These are phyloP conservation scores for Micrastur ruficollis DNA, from an alignment of 2,797 vertebrate species.

Conservation along the genomic window DNA sequence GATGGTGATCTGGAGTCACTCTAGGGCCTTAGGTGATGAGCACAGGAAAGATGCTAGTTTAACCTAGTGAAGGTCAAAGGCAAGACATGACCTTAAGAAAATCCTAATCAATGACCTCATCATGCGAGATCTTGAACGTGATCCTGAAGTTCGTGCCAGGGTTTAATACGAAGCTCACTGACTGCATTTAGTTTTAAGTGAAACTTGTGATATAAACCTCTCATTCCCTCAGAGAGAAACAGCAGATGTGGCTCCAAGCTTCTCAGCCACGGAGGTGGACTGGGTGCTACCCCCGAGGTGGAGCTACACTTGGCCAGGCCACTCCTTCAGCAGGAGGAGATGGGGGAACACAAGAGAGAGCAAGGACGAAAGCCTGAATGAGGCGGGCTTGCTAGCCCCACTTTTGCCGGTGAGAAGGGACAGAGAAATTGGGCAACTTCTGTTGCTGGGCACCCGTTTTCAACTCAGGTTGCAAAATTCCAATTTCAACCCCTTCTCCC, in stretches of 20 bases:
- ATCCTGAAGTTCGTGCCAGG: neutral
- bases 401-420: neutral
- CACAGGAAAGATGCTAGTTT: neutral
- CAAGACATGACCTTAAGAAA: neutral
- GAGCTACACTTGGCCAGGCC: neutral
- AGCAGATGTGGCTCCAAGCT: neutral
- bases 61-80: neutral
- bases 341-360: neutral
- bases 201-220: neutral
- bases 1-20: neutral
- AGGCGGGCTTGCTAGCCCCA: rapidly evolving
- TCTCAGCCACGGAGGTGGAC: neutral
- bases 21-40: neutral
- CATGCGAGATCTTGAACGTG: neutral
- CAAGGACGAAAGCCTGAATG: neutral
- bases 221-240: neutral
- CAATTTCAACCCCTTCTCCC: neutral
- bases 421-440: neutral
- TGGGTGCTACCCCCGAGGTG: neutral
- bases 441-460: neutral
- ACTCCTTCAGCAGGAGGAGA: neutral
- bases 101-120: neutral
- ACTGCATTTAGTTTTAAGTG: neutral
- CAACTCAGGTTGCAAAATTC: neutral
- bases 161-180: neutral